These are phyloP conservation scores for Ceramica pisi DNA, from an alignment of 2,888 invertebrate species.

Conservation along the genomic window DNA sequence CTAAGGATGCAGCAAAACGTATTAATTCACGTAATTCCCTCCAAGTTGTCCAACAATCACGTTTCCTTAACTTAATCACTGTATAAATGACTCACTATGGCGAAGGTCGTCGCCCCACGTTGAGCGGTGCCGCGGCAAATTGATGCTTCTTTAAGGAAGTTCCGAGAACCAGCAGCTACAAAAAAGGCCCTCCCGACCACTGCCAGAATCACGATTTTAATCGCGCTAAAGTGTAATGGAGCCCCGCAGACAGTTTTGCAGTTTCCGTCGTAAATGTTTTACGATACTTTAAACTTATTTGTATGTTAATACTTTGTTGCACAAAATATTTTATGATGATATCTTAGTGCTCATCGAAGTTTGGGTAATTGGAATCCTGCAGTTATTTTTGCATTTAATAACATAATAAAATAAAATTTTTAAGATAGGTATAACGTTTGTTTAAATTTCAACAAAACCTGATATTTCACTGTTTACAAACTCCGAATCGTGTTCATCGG, in stretches of 20 bases:
- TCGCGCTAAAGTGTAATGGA: conserved; percentile 68
- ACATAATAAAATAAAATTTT: neutral
- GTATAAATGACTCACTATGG: conserved; percentile 74
- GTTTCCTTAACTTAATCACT: conserved; percentile 74
- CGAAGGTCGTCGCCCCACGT: conserved; percentile 77
- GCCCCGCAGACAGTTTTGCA: conserved; percentile 53
- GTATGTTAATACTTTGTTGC: conserved; percentile 7
- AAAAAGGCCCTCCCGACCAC: conserved; percentile 71
- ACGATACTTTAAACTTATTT: conserved; percentile 29
- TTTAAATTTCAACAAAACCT: conserved; percentile 29
- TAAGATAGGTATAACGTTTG: conserved; percentile 2
- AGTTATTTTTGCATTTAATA: conserved; percentile 7
- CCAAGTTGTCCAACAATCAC: conserved; percentile 61
- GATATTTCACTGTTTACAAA: conserved; percentile 24
- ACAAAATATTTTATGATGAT: neutral
- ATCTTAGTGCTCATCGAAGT: conserved; percentile 6
- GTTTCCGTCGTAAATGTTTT: conserved; percentile 46
- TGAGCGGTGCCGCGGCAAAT: conserved; percentile 76
- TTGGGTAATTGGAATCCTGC: conserved; percentile 5
- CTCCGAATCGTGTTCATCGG: neutral
- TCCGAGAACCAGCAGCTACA: conserved; percentile 74
- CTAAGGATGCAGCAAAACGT: conserved; percentile 13
- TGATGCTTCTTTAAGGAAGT: conserved; percentile 77
- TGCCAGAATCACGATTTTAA: conserved; percentile 72
- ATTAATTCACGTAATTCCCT: conserved; percentile 57